Conservation (phyloP, 1,140 invertebrate genomes). For the Tetraneura akinire region DNA sequence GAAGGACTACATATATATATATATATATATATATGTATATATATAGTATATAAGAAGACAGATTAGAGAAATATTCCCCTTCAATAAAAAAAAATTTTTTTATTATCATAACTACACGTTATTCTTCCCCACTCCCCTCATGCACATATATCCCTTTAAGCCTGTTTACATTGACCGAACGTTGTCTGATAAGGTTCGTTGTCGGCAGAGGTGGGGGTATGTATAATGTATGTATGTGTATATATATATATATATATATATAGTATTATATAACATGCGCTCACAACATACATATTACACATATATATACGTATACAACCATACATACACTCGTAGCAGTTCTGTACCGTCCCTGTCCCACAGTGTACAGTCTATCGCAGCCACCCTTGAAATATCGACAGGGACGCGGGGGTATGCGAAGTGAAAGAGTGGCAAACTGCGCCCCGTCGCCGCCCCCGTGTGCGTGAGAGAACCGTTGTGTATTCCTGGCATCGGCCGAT, state of each 20-base stretch:
- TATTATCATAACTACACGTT: conserved; percentile 20
- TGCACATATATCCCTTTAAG: conserved; percentile 14
- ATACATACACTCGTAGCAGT: background rate
- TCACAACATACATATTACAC: no score
- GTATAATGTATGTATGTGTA: no score
- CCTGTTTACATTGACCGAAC: conserved; percentile 43
- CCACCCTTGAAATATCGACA: background rate
- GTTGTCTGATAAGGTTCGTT: conserved; percentile 27
- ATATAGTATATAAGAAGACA: conserved; percentile 14
- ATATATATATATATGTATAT: no score
- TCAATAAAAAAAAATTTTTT: conserved; percentile 8
- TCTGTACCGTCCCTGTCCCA: background rate
- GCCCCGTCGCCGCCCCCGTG: background rate
- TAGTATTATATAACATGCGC: background rate
- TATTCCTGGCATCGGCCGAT: conserved; percentile 42
- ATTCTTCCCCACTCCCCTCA: background rate
- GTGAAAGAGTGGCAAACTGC: background rate
- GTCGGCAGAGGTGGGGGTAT: background rate
- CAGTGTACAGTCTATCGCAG: no score
- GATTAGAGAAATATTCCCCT: conserved; percentile 32
- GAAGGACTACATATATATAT: no score
- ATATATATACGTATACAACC: background rate
- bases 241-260: background rate
- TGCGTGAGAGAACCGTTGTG: conserved; percentile 14
- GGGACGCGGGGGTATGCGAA: background rate